Evolutionary conservation across 2,797 vertebrate genomes (phyloP), one percentile per base, ranked within the genome.

Genomic region (Alauda arvensis): DNA sequence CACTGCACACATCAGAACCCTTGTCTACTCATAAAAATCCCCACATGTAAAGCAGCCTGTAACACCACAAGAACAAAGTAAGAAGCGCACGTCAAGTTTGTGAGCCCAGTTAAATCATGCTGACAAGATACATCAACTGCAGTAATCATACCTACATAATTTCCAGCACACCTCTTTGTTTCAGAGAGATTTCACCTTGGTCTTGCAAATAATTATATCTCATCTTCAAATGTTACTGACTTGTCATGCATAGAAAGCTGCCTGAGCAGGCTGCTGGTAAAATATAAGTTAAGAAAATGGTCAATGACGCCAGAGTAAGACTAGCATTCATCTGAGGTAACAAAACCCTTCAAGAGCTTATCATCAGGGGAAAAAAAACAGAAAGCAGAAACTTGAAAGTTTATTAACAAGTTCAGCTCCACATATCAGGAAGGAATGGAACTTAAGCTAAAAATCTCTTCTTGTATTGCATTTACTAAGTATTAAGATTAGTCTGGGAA

Each of bases 101-200:
- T n/a, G 52, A 68, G 39, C 40, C 39, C 0, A 0, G 19, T 57
- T 62, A 80, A 75, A 53, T 0, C 0, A 53, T 28, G 77, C 45
- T 66, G 68, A 74, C 42, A 63, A 56, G 46, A 87, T 7, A 46
- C 33, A 63, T 24, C 40, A 65, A n/a, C 55, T 49, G 67, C 45
- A 91, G 33, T 48, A 48, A 45, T 72, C 33, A 37, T 15, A 24
- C 5, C 77, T 51, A 16, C 24, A 28, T 49, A 0, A 1, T 31
- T 79, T 67, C 46, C 61, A 82, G 62, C 66, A 66, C 14, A 66
- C 14, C 21, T 55, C 31, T 40, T 39, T 20, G 15, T 48, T 79
- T 52, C 49, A 57, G 34, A 49, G 13, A 31, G 23, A 46, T 49
- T 81, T 20, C 21, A 26, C 37, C 23, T 53, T 53, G 40, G 59